Percentiles rank a stretch among this genome's conserved stretches.
phyloP scores from a whole-genome alignment of 2,888 invertebrate species.

The Zhuqinia jingwanae region DNA sequence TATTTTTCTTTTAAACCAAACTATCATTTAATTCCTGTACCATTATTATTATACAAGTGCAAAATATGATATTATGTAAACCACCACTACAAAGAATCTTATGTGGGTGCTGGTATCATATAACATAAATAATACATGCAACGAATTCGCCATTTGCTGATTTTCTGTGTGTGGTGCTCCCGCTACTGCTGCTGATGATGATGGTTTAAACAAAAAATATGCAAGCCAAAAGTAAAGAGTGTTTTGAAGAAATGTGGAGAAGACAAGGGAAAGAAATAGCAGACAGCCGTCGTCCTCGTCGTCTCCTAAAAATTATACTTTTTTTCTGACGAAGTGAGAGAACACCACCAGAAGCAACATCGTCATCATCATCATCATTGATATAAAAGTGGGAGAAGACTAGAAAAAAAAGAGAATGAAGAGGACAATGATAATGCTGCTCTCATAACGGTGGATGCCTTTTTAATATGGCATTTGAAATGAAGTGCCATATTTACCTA shows the following conservation, averaged over 20 bases:
- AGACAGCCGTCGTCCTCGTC: not conserved
- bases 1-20: not conserved
- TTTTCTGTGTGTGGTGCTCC: not conserved
- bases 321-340: not conserved
- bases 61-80: not conserved
- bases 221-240: conserved; percentile 4
- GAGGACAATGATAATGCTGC: conserved; percentile 4
- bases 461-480: conserved; percentile 71
- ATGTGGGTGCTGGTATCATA: no score
- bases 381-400: not conserved
- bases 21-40: not conserved
- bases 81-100: no score
- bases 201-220: conserved; percentile 63
- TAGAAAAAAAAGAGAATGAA: conserved; percentile 6
- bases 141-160: not conserved
- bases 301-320: conserved; percentile 14
- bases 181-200: conserved; percentile 14
- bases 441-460: conserved; percentile 59
- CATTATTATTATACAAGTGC: not conserved
- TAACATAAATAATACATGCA: not conserved
- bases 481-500: conserved; percentile 71
- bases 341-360: not conserved
- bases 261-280: conserved; percentile 12
- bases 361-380: conserved; percentile 20
- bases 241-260: conserved; percentile 1